Percentiles rank a stretch among this genome's conserved stretches.
phyloP scores from a whole-genome alignment of 2,888 invertebrate genomes.

The Pogonocherus hispidulus region DNA sequence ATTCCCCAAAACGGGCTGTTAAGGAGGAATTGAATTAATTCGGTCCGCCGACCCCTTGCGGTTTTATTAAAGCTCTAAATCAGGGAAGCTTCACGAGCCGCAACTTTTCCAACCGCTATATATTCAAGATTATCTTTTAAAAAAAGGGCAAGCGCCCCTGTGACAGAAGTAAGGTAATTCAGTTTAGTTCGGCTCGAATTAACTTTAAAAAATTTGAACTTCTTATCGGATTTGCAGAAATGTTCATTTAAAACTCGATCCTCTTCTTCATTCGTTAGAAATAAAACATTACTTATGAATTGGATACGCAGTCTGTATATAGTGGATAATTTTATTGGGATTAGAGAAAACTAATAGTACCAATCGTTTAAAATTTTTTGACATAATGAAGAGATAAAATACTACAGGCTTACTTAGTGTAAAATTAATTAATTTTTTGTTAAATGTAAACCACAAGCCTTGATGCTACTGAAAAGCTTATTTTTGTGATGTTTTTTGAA shows the following conservation, averaged over 20 bases:
- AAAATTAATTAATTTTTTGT: no score
- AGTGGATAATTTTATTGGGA: no score
- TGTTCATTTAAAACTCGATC: slow-evolving; percentile 3
- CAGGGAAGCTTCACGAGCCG: neutral
- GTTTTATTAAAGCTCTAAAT: slow-evolving; percentile 11
- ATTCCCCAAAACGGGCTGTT: neutral
- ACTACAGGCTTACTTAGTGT: no score
- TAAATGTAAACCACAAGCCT: no score
- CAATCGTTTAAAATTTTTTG: no score
- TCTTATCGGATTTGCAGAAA: slow-evolving; percentile 31
- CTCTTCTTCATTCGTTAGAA: neutral
- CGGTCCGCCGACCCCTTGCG: neutral
- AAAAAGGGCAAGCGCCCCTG: slow-evolving; percentile 21
- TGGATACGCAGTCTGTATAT: no score
- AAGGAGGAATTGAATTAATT: neutral
- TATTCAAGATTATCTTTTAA: slow-evolving; percentile 17
- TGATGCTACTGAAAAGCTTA: no score
- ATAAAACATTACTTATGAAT: no score
- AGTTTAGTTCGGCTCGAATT: slow-evolving; percentile 38
- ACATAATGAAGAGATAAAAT: no score
- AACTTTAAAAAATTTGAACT: no score
- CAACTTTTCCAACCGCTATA: slow-evolving; percentile 6
- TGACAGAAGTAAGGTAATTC: slow-evolving; percentile 34
- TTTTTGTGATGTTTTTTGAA: no score
- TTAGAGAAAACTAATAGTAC: no score